Evolutionary conservation across 2,888 invertebrate species (phyloP), one percentile per base, ranked within the genome.

Genomic region (Megastigmus dorsalis): DNA sequence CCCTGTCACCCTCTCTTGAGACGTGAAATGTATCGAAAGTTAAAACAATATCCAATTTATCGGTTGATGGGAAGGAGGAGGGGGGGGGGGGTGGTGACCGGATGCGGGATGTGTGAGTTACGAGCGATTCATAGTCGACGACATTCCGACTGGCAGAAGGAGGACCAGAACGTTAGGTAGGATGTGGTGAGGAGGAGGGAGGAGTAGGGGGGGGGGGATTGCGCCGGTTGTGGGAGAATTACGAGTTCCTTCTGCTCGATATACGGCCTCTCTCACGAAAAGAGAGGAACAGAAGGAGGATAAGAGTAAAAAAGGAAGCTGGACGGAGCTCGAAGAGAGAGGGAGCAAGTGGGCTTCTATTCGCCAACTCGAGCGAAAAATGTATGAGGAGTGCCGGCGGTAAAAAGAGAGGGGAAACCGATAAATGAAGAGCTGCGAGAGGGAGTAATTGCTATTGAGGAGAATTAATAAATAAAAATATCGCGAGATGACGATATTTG

Each of bases 21-120:
- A 45, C 63, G 78, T 83, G 83, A 85, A 84, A 84, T 82, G 82
- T 81, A 81, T 79, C 80, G 80, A 85, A 85, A 87, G 86, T 87
- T 87, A 83, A 86, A 87, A 87, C 87, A 87, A 87, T 87, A 86
- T 87, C 84, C 83, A 84, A 87, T 86, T 87, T 87, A 87, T 87
- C 82, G 86, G 81, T 50, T n/a, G n/a, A n/a, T n/a, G n/a, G n/a
- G 36, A 15, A 1, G 43, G 30, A 9, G 28, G 48, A 2, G 15
- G 33, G n/a, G 26, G 28, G 28, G 9, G 20, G 69, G 15, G 59
- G 43, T 73, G 63, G 59, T n/a, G 71, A 69, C 68, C 74, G 80
- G 80, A 79, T 76, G 78, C 70, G 76, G 77, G 78, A 77, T 76
- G 67, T 74, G 57, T 75, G 74, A 75, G 38, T 75, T 75, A 74